phyloP scores from a whole-genome alignment of 2,888 invertebrate genomes.

The Lamellibrachia satsuma region DNA sequence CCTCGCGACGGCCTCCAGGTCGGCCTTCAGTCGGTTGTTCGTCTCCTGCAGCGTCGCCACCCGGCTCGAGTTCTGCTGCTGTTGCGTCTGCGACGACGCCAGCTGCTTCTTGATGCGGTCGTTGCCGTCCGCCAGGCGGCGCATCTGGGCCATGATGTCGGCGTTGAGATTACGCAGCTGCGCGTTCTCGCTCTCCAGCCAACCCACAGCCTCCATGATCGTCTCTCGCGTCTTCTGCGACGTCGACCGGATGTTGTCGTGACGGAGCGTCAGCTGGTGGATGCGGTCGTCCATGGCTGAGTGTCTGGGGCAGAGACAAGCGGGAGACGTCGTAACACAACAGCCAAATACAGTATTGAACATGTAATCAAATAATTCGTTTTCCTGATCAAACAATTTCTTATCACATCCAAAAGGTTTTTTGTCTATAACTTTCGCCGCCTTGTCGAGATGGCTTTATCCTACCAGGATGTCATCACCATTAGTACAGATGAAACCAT shows the following conservation, averaged over 20 bases:
- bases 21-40: conserved; percentile 8
- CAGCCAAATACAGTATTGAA: background rate
- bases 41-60: background rate
- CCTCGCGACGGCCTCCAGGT: background rate
- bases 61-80: background rate
- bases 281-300: background rate
- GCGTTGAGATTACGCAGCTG: conserved; percentile 20
- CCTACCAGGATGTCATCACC: too few species aligned
- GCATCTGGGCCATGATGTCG: conserved; percentile 21
- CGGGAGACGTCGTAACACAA: background rate
- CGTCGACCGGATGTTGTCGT: conserved; percentile 17
- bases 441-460: too few species aligned
- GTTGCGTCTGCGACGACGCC: background rate
- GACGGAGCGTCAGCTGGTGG: background rate
- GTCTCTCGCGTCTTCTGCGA: conserved; percentile 13
- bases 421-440: too few species aligned
- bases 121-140: background rate
- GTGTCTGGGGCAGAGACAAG: background rate
- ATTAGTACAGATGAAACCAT: too few species aligned
- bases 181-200: conserved; percentile 25
- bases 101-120: conserved; percentile 19
- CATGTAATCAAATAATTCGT: background rate
- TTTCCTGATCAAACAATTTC: too few species aligned
- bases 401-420: too few species aligned
- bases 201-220: conserved; percentile 22